Evolutionary conservation across 37 sponge, comb jelly and placozoan species (phyloP), one percentile per base, ranked within the genome.

Genomic region (Bolinopsis microptera): DNA sequence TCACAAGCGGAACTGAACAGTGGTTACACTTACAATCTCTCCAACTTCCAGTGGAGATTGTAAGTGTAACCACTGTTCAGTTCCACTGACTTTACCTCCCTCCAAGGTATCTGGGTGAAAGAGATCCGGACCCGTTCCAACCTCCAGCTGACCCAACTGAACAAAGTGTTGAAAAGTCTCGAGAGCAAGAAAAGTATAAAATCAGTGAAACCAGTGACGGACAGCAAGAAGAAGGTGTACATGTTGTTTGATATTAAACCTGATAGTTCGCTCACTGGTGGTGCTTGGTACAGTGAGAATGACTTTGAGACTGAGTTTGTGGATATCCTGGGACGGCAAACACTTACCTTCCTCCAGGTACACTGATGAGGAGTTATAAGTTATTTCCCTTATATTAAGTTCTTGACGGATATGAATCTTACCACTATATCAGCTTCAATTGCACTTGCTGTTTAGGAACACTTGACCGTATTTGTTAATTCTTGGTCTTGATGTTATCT

Each of bases 241-340:
- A 97, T 97, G 98, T 41, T 97, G 48, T 95, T 74, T 31, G 95
- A 96, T 37, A 69, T 96, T 13, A 93, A 94, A 5, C 98, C 98
- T 8, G 97, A 97, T 35, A 96, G 95, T 83, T 96, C 97, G 0
- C 76, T 97, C 39, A 97, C 98, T 22, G 98, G 98, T 16, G 98
- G 98, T 21, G 97, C 98, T 0, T 97, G 98, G 98, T 97, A 96
- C 95, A 95, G 95, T 36, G 98, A 97, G 76, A 97, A 96, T 93
- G 98, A 97, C 86, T 97, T 97, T 95, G 98, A 97, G 94, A 95
- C 95, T n/a, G 98, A 97, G 92, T 97, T 97, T 95, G 98, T 97
- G 36, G 97, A 97, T 34, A 94, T 97, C 9, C 93, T 97, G 68
- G 96, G 95, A 76, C 93, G 95, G 21, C 95, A 97, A 35, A 96